These are phyloP conservation scores for Novumbra hubbsi DNA, from an alignment of 2,797 vertebrate genomes.

Conservation along the genomic window DNA sequence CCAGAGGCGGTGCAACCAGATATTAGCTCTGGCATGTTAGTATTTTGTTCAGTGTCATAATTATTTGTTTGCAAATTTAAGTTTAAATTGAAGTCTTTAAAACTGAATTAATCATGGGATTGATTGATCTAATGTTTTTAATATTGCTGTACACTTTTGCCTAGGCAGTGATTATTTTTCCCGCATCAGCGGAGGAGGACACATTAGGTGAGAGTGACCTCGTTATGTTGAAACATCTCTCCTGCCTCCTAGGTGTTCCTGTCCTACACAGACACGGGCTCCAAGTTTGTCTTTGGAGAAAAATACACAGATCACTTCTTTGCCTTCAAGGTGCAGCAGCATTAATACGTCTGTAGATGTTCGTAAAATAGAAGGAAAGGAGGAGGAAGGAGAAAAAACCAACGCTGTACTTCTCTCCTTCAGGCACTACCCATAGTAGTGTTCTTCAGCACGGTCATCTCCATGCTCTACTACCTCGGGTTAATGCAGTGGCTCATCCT, in stretches of 20 bases:
- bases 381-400: background rate
- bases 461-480: conserved; percentile 80
- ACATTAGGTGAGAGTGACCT: conserved; percentile 2
- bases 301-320: conserved; percentile 81
- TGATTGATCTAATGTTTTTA: too few relatives aligned
- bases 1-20: too few relatives aligned
- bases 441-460: conserved; percentile 84
- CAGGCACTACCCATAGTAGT: conserved; percentile 84
- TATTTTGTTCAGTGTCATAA: too few relatives aligned
- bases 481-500: conserved; percentile 85
- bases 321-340: conserved; percentile 79
- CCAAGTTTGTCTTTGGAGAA: conserved; percentile 84
- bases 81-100: too few relatives aligned
- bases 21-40: too few relatives aligned
- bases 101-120: too few relatives aligned
- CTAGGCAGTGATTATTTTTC: background rate
- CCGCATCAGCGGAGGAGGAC: background rate
- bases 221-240: conserved; percentile 3
- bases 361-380: background rate
- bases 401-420: background rate
- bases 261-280: conserved; percentile 74
- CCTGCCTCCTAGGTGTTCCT: conserved; percentile 72
- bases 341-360: background rate
- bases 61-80: too few relatives aligned
- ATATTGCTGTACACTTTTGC: too few relatives aligned